These are phyloP conservation scores for Gymnodraco acuticeps DNA, from an alignment of 2,797 vertebrate species.

Conservation along the genomic window DNA sequence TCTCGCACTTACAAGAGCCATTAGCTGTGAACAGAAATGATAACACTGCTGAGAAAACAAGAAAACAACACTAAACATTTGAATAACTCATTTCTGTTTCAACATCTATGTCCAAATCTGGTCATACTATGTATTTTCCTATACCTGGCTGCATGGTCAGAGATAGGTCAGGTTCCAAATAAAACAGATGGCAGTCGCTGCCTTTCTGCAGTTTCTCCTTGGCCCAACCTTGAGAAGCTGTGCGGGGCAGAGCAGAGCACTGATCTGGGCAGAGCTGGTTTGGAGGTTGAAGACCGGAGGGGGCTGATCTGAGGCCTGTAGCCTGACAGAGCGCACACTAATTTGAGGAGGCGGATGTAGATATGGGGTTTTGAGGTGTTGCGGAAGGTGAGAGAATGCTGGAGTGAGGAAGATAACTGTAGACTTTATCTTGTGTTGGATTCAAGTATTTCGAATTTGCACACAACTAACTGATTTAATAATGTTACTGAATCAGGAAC, in stretches of 20 bases:
- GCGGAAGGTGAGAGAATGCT: constrained; percentile 8
- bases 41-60: constrained; percentile 14
- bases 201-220: constrained; percentile 71
- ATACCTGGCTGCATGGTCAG: constrained; percentile 43
- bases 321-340: constrained; percentile 22
- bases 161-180: constrained; percentile 59
- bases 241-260: constrained; percentile 61
- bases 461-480: no score
- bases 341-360: constrained; percentile 34
- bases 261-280: constrained; percentile 57
- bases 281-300: constrained; percentile 43
- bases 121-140: constrained; percentile 24
- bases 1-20: constrained; percentile 32
- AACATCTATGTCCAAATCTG: not conserved
- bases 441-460: not conserved
- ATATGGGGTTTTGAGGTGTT: constrained; percentile 17
- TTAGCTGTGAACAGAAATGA: constrained; percentile 50
- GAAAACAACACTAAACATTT: constrained; percentile 30
- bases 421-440: not conserved
- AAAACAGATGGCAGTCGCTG: constrained; percentile 68
- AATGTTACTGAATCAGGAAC: not conserved
- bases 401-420: constrained; percentile 11
- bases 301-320: constrained; percentile 28
- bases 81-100: constrained; percentile 2
- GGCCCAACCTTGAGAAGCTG: constrained; percentile 78